A percentile compares a stretch with the other conserved stretches of the same genome.
Conservation (phyloP, 2,888 invertebrate genomes). For the Phyllotreta cruciferae region DNA sequence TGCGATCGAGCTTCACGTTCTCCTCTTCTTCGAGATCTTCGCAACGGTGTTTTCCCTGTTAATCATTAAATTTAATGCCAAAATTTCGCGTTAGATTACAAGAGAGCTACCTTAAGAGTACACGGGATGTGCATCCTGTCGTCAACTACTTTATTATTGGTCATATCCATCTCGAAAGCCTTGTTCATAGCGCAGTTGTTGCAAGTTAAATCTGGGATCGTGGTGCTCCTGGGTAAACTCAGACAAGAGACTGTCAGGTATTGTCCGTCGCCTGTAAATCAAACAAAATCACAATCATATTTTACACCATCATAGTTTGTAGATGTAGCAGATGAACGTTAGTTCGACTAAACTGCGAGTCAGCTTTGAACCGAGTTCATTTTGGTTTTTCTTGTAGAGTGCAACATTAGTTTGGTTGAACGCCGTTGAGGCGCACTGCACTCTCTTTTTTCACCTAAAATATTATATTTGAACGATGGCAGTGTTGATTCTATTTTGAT, state of each 20-base stretch:
- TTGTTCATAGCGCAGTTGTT: slow-evolving; percentile 56
- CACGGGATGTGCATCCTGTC: slow-evolving; percentile 73
- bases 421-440: too few species aligned
- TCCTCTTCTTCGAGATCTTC: slow-evolving; percentile 75
- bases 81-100: too few species aligned
- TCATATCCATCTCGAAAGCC: slow-evolving; percentile 39
- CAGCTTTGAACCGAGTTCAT: too few species aligned
- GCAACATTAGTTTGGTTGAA: too few species aligned
- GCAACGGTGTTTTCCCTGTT: slow-evolving; percentile 69
- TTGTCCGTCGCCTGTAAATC: slow-evolving; percentile 61
- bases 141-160: slow-evolving; percentile 62
- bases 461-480: too few species aligned
- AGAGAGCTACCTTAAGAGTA: slow-evolving; percentile 63
- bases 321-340: too few species aligned
- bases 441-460: too few species aligned
- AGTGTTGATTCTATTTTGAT: too few species aligned
- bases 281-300: not conserved
- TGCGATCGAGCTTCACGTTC: slow-evolving; percentile 47
- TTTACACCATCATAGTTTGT: too few species aligned
- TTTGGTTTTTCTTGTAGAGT: too few species aligned
- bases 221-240: slow-evolving; percentile 77
- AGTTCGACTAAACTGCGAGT: too few species aligned
- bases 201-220: slow-evolving; percentile 70
- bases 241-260: slow-evolving; percentile 69
- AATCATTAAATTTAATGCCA: too few species aligned